These are phyloP conservation scores for Cabera pusaria DNA, from an alignment of 2,888 invertebrate genomes.

Conservation along the genomic window DNA sequence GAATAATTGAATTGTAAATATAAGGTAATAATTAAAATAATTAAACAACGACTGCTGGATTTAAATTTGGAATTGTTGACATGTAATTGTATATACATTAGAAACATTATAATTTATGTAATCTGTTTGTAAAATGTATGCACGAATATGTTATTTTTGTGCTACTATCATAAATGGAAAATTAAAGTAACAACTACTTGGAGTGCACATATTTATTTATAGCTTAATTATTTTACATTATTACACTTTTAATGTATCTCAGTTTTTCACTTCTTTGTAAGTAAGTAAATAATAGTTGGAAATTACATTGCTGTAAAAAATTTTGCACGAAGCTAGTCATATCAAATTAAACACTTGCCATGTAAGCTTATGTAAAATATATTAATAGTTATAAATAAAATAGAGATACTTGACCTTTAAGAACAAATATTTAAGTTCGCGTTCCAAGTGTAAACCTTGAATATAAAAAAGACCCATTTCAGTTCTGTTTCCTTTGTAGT, in stretches of 20 bases:
- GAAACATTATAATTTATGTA: too few species aligned
- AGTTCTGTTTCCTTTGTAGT: neutral
- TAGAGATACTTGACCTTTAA: too few species aligned
- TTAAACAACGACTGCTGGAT: conserved; percentile 46
- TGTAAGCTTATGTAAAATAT: conserved; percentile 34
- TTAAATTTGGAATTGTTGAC: conserved; percentile 37
- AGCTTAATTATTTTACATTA: too few species aligned
- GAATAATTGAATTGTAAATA: conserved; percentile 37
- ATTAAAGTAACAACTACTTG: too few species aligned
- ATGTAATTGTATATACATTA: conserved; percentile 36
- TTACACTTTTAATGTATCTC: conserved; percentile 7
- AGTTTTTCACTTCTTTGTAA: conserved; percentile 1
- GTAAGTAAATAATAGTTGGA: conserved; percentile 11
- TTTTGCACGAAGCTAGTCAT: conserved; percentile 67
- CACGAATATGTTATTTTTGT: too few species aligned
- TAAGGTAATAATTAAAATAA: conserved; percentile 29
- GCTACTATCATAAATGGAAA: too few species aligned
- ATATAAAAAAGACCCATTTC: too few species aligned
- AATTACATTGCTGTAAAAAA: conserved; percentile 68
- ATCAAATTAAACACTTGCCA: conserved; percentile 52
- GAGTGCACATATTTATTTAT: too few species aligned
- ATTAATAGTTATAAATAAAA: conserved; percentile 31
- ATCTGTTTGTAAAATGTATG: too few species aligned
- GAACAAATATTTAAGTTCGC: too few species aligned
- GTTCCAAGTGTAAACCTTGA: too few species aligned